Evolutionary conservation across 2,888 invertebrate species (phyloP), one percentile per base, ranked within the genome.

Genomic region (Ophion slaviceki): DNA sequence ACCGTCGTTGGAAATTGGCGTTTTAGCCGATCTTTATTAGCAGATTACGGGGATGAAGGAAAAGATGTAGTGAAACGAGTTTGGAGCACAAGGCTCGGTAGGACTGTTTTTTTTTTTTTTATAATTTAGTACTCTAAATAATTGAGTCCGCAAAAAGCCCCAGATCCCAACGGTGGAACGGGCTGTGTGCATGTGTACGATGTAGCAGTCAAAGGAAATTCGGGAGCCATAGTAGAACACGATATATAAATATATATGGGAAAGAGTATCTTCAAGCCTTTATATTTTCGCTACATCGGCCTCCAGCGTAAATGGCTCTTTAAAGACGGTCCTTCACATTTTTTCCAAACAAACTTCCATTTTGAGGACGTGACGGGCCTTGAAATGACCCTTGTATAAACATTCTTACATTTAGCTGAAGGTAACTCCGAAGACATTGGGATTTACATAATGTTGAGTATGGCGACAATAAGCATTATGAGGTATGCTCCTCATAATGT

Each of bases 111-210:
- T 32, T 40, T 32, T 32, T n/a, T 32, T 1, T 4, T 5, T 1
- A 40, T 6, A 68, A 45, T 40, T 66, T 17, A 62, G 81, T 81
- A 85, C 81, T 85, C 77, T 81, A 85, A 81, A 85, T 81, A 81
- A 85, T 85, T 85, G 77, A 81, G 71, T 78, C 74, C 24, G 77
- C 47, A 14, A 59, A 70, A 84, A 72, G 72, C 68, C 57, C 28
- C 24, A 28, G 28, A 72, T 47, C 72, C 62, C 17, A 57, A 68
- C 67, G 77, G 80, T 76, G 66, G 77, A 47, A 75, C 17, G 59
- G 59, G 28, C 64, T 64, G 62, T 64, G 14, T 64, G 70, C 47
- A 62, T 64, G 47, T 66, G 20, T 8, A 72, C 47, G n/a, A 64
- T 8, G 57, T 7, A 20, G 67, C 40, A 17, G 72, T 67, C 77